Evolutionary conservation across 2,797 vertebrate species (phyloP), one percentile per base, ranked within the genome.

Genomic region (Nannoperca australis): DNA sequence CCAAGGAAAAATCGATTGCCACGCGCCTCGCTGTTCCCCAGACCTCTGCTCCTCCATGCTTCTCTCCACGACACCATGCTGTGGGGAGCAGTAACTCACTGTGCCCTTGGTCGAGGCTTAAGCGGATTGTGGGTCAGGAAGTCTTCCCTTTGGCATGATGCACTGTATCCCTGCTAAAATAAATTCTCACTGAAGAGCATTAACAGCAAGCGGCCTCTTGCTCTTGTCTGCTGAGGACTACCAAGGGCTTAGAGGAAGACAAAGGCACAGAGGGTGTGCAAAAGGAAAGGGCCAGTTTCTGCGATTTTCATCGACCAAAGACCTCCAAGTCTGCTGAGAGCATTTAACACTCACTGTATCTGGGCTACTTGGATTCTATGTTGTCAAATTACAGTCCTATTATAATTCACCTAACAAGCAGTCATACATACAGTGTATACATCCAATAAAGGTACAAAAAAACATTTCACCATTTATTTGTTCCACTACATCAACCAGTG

Each of bases 1-100:
- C 73, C 58, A 68, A 92, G 91, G 88, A 90, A 86, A 89, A 94
- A 94, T 94, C 87, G 85, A 95, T 94, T 94, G 92, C 88, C 89
- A 85, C 73, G 76, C 50, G 89, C 88, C 88, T 87, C 69, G 77
- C 88, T 84, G 86, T 87, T 91, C 86, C 87, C 83, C 79, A 86
- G 90, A 93, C 88, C 90, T 93, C 86, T 90, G 86, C 75, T 81
- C 83, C 89, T 81, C 58, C 61, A 76, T 79, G 88, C 85, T 86
- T 89, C 82, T 88, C 83, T 82, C 81, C 62, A 74, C 88, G 87
- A 92, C 91, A 93, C 88, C 73, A 73, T 85, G 84, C 86, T 89
- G 87, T 63, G 58, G 84, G 88, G 88, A 93, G 86, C 74, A 59
- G 81, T 93, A 91, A 90, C 91, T 91, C 88, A 90, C 83, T 65